Conservation (phyloP, 2,888 invertebrate genomes). For the Diarsia rubi region DNA sequence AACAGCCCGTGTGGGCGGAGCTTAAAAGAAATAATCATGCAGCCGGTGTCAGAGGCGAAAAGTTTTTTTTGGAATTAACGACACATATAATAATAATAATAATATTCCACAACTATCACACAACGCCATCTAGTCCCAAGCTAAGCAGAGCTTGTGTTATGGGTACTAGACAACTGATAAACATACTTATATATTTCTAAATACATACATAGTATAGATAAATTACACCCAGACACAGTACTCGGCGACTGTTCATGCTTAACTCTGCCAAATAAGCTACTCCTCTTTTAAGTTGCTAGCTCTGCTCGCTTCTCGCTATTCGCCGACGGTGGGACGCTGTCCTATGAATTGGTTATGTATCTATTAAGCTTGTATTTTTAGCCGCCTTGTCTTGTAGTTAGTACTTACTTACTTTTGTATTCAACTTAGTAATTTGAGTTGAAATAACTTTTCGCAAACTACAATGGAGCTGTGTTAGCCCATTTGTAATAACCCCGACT, state of each 20-base stretch:
- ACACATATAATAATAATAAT: no score
- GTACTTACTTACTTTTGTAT: background rate
- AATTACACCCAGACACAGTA: no score
- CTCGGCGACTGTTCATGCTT: background rate
- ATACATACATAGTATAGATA: no score
- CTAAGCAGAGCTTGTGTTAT: no score
- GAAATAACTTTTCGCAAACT: background rate
- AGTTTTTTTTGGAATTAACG: no score
- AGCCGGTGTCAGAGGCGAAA: no score
- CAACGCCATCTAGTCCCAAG: no score
- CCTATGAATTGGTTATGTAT: constrained; percentile 17
- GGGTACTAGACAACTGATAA: no score
- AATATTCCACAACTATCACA: no score
- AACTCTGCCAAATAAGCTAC: background rate
- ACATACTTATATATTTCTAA: no score
- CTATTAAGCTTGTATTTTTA: background rate
- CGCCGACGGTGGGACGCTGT: background rate
- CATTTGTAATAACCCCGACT: background rate
- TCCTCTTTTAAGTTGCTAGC: background rate
- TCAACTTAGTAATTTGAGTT: background rate
- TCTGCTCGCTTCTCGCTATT: background rate
- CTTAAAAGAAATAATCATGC: no score
- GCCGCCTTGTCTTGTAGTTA: background rate
- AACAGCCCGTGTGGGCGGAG: no score
- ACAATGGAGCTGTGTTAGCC: background rate